phyloP scores from a whole-genome alignment of 1,140 invertebrate genomes.

The Conopomorpha cramerella region DNA sequence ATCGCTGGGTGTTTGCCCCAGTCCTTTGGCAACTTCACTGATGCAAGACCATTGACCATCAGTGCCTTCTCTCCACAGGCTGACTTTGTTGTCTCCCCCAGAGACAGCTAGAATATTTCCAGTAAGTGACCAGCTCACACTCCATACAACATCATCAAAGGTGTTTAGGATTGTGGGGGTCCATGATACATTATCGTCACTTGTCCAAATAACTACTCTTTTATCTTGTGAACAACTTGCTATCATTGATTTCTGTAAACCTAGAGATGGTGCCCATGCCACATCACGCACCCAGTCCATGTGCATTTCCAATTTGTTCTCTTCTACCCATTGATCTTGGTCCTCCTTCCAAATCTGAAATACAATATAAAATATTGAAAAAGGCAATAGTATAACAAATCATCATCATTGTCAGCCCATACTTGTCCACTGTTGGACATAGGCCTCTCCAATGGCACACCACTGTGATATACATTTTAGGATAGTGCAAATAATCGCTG shows the following conservation, averaged over 20 bases:
- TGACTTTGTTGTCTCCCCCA: conserved; percentile 98
- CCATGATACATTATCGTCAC: conserved; percentile 84
- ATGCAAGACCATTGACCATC: conserved; percentile 92
- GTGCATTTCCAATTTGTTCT: conserved; percentile 91
- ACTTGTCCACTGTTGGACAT: no score
- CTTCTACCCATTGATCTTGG: conserved; percentile 88
- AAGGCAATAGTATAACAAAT: no score
- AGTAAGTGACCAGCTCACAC: conserved; percentile 97
- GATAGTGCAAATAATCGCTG: no score
- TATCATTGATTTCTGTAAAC: conserved; percentile 82
- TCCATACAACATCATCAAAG: conserved; percentile 98
- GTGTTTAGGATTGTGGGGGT: conserved; percentile 84
- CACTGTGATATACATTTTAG: no score
- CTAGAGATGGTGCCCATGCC: conserved; percentile 95
- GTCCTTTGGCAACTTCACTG: conserved; percentile 85
- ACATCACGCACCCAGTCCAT: conserved; percentile 98
- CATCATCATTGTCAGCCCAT: no score
- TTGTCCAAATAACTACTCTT: conserved; percentile 92
- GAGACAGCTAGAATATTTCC: conserved; percentile 97
- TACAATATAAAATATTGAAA: no score
- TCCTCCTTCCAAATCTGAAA: conserved; percentile 89
- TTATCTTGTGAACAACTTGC: conserved; percentile 96
- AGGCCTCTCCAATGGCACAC: no score
- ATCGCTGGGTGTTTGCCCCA: conserved; percentile 65
- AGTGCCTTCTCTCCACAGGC: conserved; percentile 89